A percentile compares a stretch with the other conserved stretches of the same genome.
Evolutionary conservation across 2,797 vertebrate genomes (phyloP).

Genomic region (Paedocypris micromegethes): DNA sequence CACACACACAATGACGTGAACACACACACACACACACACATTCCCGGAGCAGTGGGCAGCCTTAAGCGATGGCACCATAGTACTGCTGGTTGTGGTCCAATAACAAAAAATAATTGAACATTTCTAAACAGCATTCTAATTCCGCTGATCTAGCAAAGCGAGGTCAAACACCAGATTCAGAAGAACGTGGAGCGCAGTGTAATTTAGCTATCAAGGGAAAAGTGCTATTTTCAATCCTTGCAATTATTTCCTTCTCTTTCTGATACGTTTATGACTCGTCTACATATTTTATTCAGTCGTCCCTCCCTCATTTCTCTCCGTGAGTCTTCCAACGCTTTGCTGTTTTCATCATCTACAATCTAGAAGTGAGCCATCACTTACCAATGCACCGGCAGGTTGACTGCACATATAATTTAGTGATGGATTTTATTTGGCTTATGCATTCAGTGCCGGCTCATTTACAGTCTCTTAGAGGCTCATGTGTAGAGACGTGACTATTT

Average conservation of each 20-base stretch:
- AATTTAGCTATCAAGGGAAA: neutral
- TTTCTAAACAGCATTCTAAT: too few species aligned
- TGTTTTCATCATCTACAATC: slow-evolving; percentile 20
- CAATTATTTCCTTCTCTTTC: neutral
- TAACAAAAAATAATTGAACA: too few species aligned
- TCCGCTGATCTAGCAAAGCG: too few species aligned
- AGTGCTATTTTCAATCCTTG: too few species aligned
- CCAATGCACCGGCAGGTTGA: slow-evolving; percentile 6
- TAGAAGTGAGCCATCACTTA: slow-evolving; percentile 33
- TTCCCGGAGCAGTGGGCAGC: too few species aligned
- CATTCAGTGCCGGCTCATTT: slow-evolving; percentile 58
- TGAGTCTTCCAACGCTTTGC: slow-evolving; percentile 16
- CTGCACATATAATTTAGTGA: slow-evolving; percentile 29
- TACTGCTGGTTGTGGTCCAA: too few species aligned
- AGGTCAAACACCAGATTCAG: too few species aligned
- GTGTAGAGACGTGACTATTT: slow-evolving; percentile 60
- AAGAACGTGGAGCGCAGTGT: neutral
- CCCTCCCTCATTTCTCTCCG: slow-evolving; percentile 12
- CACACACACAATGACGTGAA: too few species aligned
- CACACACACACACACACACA: too few species aligned
- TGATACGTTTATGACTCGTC: slow-evolving; percentile 7
- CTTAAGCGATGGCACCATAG: too few species aligned
- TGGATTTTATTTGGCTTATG: slow-evolving; percentile 60
- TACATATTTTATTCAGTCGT: slow-evolving; percentile 18
- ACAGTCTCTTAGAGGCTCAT: slow-evolving; percentile 60